phyloP scores from a whole-genome alignment of 2,888 invertebrate genomes.

The Xanthia togata region DNA sequence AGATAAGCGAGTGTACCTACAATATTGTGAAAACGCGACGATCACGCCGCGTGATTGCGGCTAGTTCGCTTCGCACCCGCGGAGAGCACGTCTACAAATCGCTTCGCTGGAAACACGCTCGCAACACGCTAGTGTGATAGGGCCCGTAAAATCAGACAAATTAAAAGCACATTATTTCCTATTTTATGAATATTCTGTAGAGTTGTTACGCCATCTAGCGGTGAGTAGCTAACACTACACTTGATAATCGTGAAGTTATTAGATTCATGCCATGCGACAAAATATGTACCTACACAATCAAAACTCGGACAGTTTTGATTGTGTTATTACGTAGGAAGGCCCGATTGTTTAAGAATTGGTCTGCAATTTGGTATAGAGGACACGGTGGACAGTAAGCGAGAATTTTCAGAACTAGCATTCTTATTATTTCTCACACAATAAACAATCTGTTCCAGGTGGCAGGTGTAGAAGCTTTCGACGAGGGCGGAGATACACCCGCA shows the following conservation, averaged over 20 bases:
- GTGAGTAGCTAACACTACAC: constrained; percentile 9
- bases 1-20: too few species aligned
- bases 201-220: constrained; percentile 30
- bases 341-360: neutral
- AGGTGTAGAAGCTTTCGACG: constrained; percentile 80
- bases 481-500: constrained; percentile 54
- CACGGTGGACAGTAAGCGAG: neutral
- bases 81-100: too few species aligned
- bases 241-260: neutral
- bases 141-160: constrained; percentile 17
- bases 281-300: neutral
- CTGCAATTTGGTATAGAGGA: neutral
- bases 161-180: neutral
- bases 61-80: too few species aligned
- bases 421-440: neutral
- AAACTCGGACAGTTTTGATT: neutral
- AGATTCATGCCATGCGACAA: neutral
- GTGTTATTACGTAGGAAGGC: too few species aligned
- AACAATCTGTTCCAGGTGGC: constrained; percentile 76
- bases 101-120: too few species aligned
- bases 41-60: too few species aligned
- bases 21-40: too few species aligned
- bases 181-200: neutral
- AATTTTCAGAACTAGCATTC: neutral
- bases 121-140: too few species aligned